Percentiles rank a stretch among this genome's conserved stretches.
Evolutionary conservation across 2,113 vertebrate species (phyloP).

Genomic region (Callithrix jacchus): DNA sequence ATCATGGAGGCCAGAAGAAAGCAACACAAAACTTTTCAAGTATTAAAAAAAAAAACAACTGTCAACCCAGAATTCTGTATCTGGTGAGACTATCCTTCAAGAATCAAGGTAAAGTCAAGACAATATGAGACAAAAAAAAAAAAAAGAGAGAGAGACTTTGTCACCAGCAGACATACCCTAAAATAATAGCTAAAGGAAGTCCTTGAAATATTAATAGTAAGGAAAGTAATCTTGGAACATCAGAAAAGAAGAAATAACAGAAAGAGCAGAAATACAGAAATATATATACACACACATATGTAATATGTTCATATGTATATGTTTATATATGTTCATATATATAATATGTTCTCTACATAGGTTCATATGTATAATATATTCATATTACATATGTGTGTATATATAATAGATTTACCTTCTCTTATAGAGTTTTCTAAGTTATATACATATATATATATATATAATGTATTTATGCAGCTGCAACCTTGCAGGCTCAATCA

Average conservation of each 20-base stretch:
- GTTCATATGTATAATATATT: too few species aligned
- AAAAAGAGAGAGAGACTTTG: neutral
- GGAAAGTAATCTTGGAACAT: neutral
- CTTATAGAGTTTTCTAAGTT: neutral
- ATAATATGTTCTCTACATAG: too few species aligned
- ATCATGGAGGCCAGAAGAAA: neutral
- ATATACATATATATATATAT: too few species aligned
- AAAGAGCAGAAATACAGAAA: neutral
- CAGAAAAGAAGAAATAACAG: neutral
- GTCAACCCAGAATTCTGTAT: neutral
- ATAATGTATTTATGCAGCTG: too few species aligned
- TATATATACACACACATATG: too few species aligned
- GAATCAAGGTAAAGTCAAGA: neutral
- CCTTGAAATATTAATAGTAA: neutral
- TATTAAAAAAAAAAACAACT: neutral
- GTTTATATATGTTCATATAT: too few species aligned
- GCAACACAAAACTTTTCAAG: neutral
- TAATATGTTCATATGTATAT: too few species aligned
- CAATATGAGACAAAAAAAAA: neutral
- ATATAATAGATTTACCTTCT: neutral
- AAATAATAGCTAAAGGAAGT: neutral
- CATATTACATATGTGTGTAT: too few species aligned
- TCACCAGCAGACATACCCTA: neutral
- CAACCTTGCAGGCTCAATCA: too few species aligned
- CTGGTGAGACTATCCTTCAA: neutral